Percentiles rank a stretch among this genome's conserved stretches.
These are phyloP conservation scores for Chaetodon trifasciatus DNA, from an alignment of 2,797 vertebrate genomes.

Conservation along the genomic window DNA sequence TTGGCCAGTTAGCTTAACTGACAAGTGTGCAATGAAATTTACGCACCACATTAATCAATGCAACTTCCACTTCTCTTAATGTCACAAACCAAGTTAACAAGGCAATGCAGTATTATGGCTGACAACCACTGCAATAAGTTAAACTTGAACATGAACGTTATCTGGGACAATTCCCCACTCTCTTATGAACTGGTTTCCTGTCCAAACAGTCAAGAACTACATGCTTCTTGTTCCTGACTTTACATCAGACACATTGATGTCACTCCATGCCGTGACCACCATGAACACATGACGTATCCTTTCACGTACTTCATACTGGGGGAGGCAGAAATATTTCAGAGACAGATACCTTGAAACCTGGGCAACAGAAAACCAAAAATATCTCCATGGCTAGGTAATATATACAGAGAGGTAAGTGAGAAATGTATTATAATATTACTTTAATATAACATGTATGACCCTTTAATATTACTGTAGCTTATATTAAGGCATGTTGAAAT, in stretches of 20 bases:
- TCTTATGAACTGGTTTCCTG: too few relatives aligned
- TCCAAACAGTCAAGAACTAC: too few relatives aligned
- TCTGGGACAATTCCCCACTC: too few relatives aligned
- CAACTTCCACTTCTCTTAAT: background rate
- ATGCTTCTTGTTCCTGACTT: too few relatives aligned
- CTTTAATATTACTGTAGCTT: background rate
- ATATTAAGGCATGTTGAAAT: background rate
- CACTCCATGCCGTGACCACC: too few relatives aligned
- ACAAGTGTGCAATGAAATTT: constrained; percentile 14
- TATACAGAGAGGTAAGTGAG: background rate
- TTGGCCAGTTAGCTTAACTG: constrained; percentile 1
- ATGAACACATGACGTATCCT: too few relatives aligned
- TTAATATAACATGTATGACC: too few relatives aligned
- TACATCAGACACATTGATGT: too few relatives aligned
- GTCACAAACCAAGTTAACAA: background rate
- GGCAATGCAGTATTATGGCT: background rate
- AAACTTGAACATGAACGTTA: too few relatives aligned
- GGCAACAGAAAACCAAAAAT: background rate
- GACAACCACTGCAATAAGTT: background rate
- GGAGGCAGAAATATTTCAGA: background rate
- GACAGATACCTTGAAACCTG: background rate
- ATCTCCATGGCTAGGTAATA: background rate
- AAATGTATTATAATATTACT: background rate
- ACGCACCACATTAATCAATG: background rate
- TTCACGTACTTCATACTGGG: too few relatives aligned